These are phyloP conservation scores for Palaemon carinicauda DNA, from an alignment of 1,140 invertebrate genomes.

Conservation along the genomic window DNA sequence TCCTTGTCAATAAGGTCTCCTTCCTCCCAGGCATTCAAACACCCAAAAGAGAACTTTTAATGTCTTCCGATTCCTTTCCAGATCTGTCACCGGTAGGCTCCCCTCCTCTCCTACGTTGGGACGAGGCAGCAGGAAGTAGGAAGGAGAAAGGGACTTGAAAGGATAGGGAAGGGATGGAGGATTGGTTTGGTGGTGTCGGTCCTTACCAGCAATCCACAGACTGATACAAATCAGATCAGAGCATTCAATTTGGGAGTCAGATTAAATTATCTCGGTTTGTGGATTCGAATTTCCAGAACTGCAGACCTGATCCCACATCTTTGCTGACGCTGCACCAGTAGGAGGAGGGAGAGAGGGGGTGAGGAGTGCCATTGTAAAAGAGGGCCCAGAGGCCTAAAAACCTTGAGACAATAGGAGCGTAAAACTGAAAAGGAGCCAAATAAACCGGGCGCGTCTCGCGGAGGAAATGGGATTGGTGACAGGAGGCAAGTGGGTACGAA, in stretches of 20 bases:
- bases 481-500: too few species aligned
- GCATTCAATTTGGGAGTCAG: conserved; percentile 1
- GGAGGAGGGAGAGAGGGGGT: neutral
- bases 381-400: neutral
- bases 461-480: too few species aligned
- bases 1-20: too few species aligned
- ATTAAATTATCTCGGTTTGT: conserved; percentile 4
- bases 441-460: too few species aligned
- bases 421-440: too few species aligned
- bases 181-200: neutral
- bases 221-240: neutral
- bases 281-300: neutral
- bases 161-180: too few species aligned
- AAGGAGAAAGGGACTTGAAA: neutral
- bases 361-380: neutral
- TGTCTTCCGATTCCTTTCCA: too few species aligned
- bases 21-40: too few species aligned
- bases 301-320: neutral
- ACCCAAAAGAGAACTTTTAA: too few species aligned
- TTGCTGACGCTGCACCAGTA: neutral
- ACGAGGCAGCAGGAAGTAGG: neutral
- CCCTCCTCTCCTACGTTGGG: too few species aligned
- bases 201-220: neutral
- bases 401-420: too few species aligned
- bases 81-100: neutral